A percentile compares a stretch with the other conserved stretches of the same genome.
These are phyloP conservation scores for Palythoa heliodiscus DNA, from an alignment of 92 coral and sea anemone species.

Conservation along the genomic window DNA sequence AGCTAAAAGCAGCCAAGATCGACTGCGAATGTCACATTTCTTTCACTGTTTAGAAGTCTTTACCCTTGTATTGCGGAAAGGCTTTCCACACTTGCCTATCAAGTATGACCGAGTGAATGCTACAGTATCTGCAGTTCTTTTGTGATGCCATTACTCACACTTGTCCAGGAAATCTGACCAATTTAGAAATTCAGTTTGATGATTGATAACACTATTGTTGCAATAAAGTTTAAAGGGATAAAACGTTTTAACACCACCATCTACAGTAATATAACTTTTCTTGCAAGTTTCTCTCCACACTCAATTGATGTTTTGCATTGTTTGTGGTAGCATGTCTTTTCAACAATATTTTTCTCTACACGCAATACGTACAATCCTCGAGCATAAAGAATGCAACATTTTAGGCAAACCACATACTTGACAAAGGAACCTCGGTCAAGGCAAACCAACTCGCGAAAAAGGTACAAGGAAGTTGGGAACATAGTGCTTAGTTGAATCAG, in stretches of 20 bases:
- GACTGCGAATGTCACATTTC: not conserved
- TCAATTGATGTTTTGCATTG: conserved; percentile 9
- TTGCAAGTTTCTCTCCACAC: conserved; percentile 9
- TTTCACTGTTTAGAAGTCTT: not conserved
- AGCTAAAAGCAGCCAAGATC: conserved; percentile 20
- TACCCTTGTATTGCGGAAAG: not conserved
- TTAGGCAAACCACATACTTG: conserved; percentile 60
- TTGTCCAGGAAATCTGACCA: conserved; percentile 28
- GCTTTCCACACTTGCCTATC: conserved; percentile 9
- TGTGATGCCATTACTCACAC: conserved; percentile 1
- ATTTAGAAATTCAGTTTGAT: conserved; percentile 19
- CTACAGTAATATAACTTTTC: conserved; percentile 14
- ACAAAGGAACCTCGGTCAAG: conserved; percentile 54
- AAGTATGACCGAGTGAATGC: not conserved
- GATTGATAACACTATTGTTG: conserved; percentile 5
- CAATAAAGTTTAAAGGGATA: conserved; percentile 33
- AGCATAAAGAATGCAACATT: conserved; percentile 44
- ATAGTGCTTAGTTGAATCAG: conserved; percentile 50
- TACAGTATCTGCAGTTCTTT: not conserved
- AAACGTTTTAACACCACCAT: not conserved
- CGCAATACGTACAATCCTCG: conserved; percentile 46
- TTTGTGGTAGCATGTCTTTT: conserved; percentile 50
- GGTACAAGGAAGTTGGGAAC: conserved; percentile 59
- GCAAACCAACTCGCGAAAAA: conserved; percentile 45
- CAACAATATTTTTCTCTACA: conserved; percentile 51